These are phyloP conservation scores for Saccostrea echinata DNA, from an alignment of 1,140 invertebrate genomes.

Conservation along the genomic window DNA sequence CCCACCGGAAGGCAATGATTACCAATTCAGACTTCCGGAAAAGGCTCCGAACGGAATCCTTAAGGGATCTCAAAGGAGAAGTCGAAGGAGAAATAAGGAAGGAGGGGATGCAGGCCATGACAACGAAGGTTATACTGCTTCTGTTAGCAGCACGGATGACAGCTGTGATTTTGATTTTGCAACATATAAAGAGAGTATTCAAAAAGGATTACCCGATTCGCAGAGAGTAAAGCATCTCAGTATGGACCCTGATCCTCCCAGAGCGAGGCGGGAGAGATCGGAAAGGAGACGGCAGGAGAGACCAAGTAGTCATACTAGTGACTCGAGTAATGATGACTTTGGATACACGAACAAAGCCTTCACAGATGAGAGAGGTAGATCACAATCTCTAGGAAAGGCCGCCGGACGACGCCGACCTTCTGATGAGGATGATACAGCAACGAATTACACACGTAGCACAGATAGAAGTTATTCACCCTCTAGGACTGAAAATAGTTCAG, in stretches of 20 bases:
- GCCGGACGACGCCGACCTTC: slow-evolving; percentile 13
- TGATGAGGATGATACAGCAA: slow-evolving; percentile 27
- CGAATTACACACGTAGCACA: slow-evolving; percentile 33
- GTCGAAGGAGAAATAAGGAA: neutral
- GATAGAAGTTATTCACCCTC: slow-evolving; percentile 32
- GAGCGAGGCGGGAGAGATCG: neutral
- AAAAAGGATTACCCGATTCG: neutral
- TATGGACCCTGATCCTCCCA: slow-evolving; percentile 14
- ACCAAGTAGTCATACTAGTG: slow-evolving; percentile 33
- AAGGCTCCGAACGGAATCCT: slow-evolving; percentile 32
- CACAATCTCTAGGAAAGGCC: slow-evolving; percentile 22
- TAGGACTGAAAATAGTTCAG: slow-evolving; percentile 32
- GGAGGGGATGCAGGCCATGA: neutral
- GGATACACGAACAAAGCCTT: slow-evolving; percentile 32
- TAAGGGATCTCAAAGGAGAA: slow-evolving; percentile 25
- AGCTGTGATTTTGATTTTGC: slow-evolving; percentile 36
- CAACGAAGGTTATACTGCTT: slow-evolving; percentile 32
- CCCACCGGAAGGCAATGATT: neutral
- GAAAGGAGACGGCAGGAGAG: slow-evolving; percentile 15
- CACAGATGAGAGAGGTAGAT: slow-evolving; percentile 26
- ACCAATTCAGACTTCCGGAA: slow-evolving; percentile 24
- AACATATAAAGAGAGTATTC: slow-evolving; percentile 4
- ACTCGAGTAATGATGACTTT: slow-evolving; percentile 27
- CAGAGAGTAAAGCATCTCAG: slow-evolving; percentile 28
- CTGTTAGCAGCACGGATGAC: slow-evolving; percentile 40